Base-by-base conservation (phyloP, 2,797 vertebrate genomes). In the Accipiter minullus region DNA sequence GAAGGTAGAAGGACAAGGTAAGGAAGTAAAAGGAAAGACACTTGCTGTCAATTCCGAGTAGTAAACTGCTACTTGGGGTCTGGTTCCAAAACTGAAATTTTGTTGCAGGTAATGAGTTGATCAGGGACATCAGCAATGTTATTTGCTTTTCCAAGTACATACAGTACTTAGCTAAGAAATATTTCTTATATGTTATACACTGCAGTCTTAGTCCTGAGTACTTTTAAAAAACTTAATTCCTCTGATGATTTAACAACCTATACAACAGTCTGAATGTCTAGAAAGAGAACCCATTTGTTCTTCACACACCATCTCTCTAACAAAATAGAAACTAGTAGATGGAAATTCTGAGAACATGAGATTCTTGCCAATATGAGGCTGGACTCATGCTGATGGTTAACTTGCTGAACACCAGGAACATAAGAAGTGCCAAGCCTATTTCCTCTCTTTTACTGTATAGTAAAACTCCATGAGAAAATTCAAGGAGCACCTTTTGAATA, bases 361-460 rank as follows among this genome's bases (percentile, higher is more conserved):
- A 84, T 71, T 97, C 77, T 95, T 93, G 96, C 97, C 97, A 98
- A 31, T 18, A 21, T 69, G 91, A 97, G 91, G 94, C 79, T 93
- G 95, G 94, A 76, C 88, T 96, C 72, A 9, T 45, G 75, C 90
- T 97, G 95, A 94, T 93, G 62, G 73, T 92, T 98, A 97, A 93
- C 95, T 97, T 97, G 91, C 72, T 81, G 83, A 98, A 93, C 47
- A 53, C 85, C 80, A 86, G 90, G 84, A 92, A 87, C 14, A 18
- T 47, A 72, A 88, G 73, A 96, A 86, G 85, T 95, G 97, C 97
- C 95, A 97, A 97, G 82, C 68, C 23, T 80, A 94, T 97, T 98
- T 98, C 97, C 97, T 97, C 59, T 94, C 80, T 97, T 98, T 97
- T 98, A 97, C 74, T 96, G 91, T 84, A 60, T 59, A 92, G 86